Evolutionary conservation across 2,888 invertebrate genomes (phyloP), one percentile per base, ranked within the genome.

Genomic region (Melanargia galathea): DNA sequence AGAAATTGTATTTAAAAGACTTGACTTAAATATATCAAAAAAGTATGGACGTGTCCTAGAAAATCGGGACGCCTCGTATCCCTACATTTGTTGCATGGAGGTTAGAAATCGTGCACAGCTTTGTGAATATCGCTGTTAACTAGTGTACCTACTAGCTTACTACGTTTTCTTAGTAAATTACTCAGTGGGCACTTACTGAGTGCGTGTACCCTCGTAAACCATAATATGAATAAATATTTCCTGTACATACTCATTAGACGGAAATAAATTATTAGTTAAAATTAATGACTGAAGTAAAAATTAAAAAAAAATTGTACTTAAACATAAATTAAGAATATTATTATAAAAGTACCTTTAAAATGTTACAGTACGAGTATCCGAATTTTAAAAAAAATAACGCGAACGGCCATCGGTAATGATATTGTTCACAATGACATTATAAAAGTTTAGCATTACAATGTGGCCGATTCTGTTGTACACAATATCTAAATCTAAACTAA

Each of bases 391-490:
- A 51, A 43, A 65, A 67, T 71, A 75, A 74, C 73, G 72, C 72
- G 75, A 74, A 71, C 74, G 73, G 72, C 74, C 77, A 75, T 80
- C 78, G 78, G 81, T n/a, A n/a, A 77, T 77, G 71, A n/a, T n/a
- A n/a, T n/a, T 78, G 78, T 77, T 83, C 76, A 75, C 80, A 83
- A 76, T 89, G 90, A 90, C 90, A 91, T 90, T 91, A n/a, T n/a
- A n/a, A n/a, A n/a, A n/a, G n/a, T n/a, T n/a, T n/a, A n/a, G n/a
- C n/a, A n/a, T n/a, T n/a, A n/a, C n/a, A n/a, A n/a, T n/a, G n/a
- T n/a, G n/a, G n/a, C n/a, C n/a, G n/a, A n/a, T n/a, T n/a, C n/a
- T n/a, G n/a, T n/a, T n/a, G n/a, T n/a, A n/a, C n/a, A n/a, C n/a
- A n/a, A n/a, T n/a, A n/a, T n/a, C n/a, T n/a, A n/a, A n/a, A n/a